Evolutionary conservation across 2,113 vertebrate species (phyloP).

Genomic region (Ammospiza caudacuta): DNA sequence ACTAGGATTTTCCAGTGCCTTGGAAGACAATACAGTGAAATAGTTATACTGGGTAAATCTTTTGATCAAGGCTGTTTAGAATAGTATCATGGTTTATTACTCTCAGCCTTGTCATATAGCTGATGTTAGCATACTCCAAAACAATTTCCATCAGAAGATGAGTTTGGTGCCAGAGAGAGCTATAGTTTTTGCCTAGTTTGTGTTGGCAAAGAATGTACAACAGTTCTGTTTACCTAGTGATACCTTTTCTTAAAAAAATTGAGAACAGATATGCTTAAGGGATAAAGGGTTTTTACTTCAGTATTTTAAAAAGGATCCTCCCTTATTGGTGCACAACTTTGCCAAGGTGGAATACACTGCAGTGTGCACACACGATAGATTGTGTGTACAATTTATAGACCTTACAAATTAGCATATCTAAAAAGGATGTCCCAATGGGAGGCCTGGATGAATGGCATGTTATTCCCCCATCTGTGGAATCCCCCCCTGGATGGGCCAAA

Average conservation of each 20-base stretch:
- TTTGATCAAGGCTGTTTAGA: not conserved
- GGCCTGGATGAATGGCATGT: not conserved
- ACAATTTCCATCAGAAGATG: not conserved
- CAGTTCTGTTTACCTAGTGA: not conserved
- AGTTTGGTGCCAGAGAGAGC: not conserved
- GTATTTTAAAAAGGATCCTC: not conserved
- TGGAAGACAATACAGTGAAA: not conserved
- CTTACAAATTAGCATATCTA: not conserved
- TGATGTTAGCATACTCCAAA: not conserved
- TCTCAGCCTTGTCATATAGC: not conserved
- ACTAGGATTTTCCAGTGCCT: not conserved
- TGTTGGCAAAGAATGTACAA: not conserved
- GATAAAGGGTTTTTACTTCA: not conserved
- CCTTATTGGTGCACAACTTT: not conserved
- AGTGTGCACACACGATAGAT: rapidly evolving
- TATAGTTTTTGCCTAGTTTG: not conserved
- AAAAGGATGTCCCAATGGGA: not conserved
- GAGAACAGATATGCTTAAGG: not conserved
- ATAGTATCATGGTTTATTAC: not conserved
- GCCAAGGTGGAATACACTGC: rapidly evolving
- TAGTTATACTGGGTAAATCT: not conserved
- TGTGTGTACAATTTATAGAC: not conserved
- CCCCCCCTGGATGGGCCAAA: not conserved
- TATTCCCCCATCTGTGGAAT: no score
- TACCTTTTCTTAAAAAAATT: not conserved